Conservation (phyloP, 2,888 invertebrate genomes). For the Meliscaeva auricollis region DNA sequence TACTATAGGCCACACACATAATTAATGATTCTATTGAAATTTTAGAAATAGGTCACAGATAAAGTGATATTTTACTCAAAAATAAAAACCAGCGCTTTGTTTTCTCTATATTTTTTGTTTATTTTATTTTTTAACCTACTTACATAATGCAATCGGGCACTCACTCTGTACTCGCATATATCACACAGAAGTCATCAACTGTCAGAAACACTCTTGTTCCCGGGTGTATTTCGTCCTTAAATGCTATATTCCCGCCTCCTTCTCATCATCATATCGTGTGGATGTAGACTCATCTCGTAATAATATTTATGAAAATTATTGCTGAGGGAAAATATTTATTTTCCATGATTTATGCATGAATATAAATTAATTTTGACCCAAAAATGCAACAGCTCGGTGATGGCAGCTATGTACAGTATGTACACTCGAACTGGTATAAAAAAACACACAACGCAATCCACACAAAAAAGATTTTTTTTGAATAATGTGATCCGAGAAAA, state of each 20-base stretch:
- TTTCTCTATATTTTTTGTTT: constrained; percentile 2
- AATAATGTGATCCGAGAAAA: background rate
- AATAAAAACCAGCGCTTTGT: background rate
- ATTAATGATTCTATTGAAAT: no score
- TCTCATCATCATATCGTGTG: constrained; percentile 17
- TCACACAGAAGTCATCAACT: constrained; percentile 67
- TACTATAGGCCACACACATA: no score
- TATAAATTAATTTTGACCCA: constrained; percentile 75
- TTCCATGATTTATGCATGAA: constrained; percentile 74
- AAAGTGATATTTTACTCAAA: no score
- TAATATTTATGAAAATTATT: constrained; percentile 61
- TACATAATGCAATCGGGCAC: constrained; percentile 56
- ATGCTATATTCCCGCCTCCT: background rate
- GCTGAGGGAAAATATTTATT: constrained; percentile 64
- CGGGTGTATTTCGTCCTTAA: constrained; percentile 5
- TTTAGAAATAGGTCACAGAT: no score
- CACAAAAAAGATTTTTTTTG: background rate
- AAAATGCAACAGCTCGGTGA: constrained; percentile 71
- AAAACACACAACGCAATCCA: background rate
- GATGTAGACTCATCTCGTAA: background rate
- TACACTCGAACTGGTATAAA: no score
- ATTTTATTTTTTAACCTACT: constrained; percentile 51
- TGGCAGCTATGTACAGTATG: background rate
- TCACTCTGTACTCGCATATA: constrained; percentile 28
- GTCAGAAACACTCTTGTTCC: constrained; percentile 61